Base-by-base conservation (phyloP, 1,140 invertebrate species). In the Penaeus japonicus region DNA sequence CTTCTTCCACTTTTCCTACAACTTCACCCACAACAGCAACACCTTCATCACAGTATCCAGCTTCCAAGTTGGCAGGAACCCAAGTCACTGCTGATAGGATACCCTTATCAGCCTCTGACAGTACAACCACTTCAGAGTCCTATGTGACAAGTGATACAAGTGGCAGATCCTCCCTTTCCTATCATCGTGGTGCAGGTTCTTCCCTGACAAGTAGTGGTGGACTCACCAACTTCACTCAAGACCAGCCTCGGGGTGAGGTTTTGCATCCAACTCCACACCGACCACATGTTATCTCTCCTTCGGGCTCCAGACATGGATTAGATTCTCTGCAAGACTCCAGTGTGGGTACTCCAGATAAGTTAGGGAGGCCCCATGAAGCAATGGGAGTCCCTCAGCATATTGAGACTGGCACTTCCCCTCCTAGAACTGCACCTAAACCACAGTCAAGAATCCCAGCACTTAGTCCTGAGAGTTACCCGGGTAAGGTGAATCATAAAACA, bases 211-310 rank as follows among this genome's bases (percentile, higher is more conserved):
- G 73, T 47, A 73, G 59, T 62, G 82, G n/a, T 62, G 87, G 87
- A 5, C 82, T 77, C n/a, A 47, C 87, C 20, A 84, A 89, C 70
- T 89, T 89, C 73, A 89, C 87, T 20, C 87, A 89, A 54, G 87
- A 89, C 35, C 81, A 89, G 35, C 87, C 87, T 47, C 54, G 81
- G 7, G 87, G 87, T 32, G 81, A 89, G 30, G 82, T 89, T 15
- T 81, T 89, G 24, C 81, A 84, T 65, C 87, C 87, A 47, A 89
- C 87, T 22, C 87, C 87, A 32, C 87, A 89, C n/a, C 73, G 87
- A n/a, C 87, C 87, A 20, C 32, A 80, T 70, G 20, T 87, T 53
- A 22, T 85, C 35, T 70, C 85, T 35, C 39, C 85, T 24, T 47
- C 84, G 17, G 27, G 39, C 47, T 70, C 82, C 27, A 62, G 59